These are phyloP conservation scores for Dynastes hyllus DNA, from an alignment of 2,888 invertebrate genomes.

Conservation along the genomic window DNA sequence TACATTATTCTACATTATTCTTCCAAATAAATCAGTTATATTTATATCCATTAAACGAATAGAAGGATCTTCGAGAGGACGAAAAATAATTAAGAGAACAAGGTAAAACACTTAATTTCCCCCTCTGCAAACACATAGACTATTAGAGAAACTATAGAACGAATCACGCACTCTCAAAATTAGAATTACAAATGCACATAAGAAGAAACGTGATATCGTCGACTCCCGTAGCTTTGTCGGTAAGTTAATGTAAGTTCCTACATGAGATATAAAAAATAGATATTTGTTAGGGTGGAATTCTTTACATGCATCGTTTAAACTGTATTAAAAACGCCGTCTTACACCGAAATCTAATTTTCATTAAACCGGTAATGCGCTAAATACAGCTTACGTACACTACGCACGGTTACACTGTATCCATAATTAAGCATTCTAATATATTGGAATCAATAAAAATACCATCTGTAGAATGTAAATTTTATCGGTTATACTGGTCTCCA, in stretches of 20 bases:
- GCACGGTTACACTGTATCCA: not conserved
- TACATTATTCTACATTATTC: too few relatives aligned
- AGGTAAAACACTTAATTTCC: slow-evolving; percentile 32
- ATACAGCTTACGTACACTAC: not conserved
- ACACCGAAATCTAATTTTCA: slow-evolving; percentile 46
- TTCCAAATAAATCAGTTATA: too few relatives aligned
- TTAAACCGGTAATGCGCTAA: slow-evolving; percentile 27
- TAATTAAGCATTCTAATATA: slow-evolving; percentile 49
- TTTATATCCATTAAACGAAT: too few relatives aligned
- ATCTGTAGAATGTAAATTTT: slow-evolving; percentile 51
- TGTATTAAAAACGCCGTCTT: slow-evolving; percentile 32
- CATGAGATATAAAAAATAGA: slow-evolving; percentile 27
- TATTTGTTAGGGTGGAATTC: slow-evolving; percentile 16
- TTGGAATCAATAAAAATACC: slow-evolving; percentile 54
- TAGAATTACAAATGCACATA: slow-evolving; percentile 27
- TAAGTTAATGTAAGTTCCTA: slow-evolving; percentile 4
- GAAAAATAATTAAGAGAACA: slow-evolving; percentile 27
- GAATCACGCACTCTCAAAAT: not conserved
- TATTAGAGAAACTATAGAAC: not conserved
- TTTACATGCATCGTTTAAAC: slow-evolving; percentile 36
- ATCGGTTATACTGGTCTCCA: slow-evolving; percentile 52
- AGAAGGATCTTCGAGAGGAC: not conserved
- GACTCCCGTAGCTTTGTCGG: slow-evolving; percentile 19
- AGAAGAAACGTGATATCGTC: slow-evolving; percentile 19
- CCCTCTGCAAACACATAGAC: not conserved